These are phyloP conservation scores for Acanthurus leucopareius DNA, from an alignment of 2,797 vertebrate species.

Conservation along the genomic window DNA sequence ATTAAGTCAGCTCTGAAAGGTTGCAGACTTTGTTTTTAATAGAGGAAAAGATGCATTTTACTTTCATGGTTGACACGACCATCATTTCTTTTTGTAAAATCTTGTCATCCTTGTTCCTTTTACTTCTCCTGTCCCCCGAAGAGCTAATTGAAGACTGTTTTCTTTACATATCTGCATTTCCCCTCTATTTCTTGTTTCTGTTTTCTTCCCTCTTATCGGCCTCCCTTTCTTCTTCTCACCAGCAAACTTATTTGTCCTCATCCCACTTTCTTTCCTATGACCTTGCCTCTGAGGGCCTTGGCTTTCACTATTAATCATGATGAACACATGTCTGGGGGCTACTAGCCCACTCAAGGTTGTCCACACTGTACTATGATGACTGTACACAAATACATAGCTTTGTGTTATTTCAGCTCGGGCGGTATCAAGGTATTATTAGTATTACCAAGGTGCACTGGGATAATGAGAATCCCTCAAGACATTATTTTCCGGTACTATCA, in stretches of 20 bases:
- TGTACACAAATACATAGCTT: conserved; percentile 19
- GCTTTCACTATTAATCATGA: conserved; percentile 49
- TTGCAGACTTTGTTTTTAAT: conserved; percentile 12
- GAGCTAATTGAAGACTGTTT: not conserved
- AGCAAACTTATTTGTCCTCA: not conserved
- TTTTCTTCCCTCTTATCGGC: not conserved
- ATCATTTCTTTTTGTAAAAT: not conserved
- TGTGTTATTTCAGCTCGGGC: conserved; percentile 6
- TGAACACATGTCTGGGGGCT: conserved; percentile 52
- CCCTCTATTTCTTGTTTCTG: not conserved
- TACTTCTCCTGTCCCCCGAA: not conserved
- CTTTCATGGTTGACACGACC: not conserved
- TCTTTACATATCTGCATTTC: conserved; percentile 17
- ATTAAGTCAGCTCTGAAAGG: conserved; percentile 46
- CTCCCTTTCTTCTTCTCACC: not conserved
- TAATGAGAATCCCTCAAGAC: too few relatives aligned
- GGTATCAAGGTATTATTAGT: too few relatives aligned
- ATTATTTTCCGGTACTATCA: too few relatives aligned
- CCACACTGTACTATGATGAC: conserved; percentile 55
- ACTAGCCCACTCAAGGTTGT: conserved; percentile 68
- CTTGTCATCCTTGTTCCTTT: not conserved
- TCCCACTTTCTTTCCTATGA: conserved; percentile 9
- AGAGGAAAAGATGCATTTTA: conserved; percentile 5
- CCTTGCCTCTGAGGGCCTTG: conserved; percentile 18
- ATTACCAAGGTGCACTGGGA: too few relatives aligned